Percentiles rank a stretch among this genome's conserved stretches.
These are phyloP conservation scores for Pseudopleuronectes americanus DNA, from an alignment of 2,797 vertebrate species.

Conservation along the genomic window DNA sequence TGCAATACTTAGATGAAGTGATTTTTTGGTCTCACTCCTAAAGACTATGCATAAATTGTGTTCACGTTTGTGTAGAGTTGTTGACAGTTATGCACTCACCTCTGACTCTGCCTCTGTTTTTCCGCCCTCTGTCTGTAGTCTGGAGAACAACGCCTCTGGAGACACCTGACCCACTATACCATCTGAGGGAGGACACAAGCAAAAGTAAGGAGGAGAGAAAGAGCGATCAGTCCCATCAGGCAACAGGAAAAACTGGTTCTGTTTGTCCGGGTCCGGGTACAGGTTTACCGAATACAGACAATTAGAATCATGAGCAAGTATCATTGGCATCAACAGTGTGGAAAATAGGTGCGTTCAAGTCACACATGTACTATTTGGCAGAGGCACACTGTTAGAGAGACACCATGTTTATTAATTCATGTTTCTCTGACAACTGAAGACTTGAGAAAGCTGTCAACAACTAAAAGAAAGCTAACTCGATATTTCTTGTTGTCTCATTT, in stretches of 20 bases:
- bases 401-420: no score
- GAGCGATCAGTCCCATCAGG: neutral
- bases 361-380: no score
- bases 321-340: no score
- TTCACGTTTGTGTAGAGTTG: neutral
- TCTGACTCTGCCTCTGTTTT: constrained; percentile 93
- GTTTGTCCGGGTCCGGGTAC: neutral
- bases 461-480: no score
- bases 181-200: constrained; percentile 76
- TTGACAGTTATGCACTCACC: constrained; percentile 76
- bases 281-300: neutral
- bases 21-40: neutral
- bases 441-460: no score
- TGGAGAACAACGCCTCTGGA: constrained; percentile 87
- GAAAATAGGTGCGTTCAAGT: no score
- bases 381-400: no score
- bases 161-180: constrained; percentile 85
- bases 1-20: no score
- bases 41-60: neutral
- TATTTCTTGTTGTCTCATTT: no score
- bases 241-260: constrained; percentile 6
- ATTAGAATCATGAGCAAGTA: no score
- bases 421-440: no score
- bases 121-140: constrained; percentile 90
- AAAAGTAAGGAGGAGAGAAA: neutral